Base-by-base conservation (phyloP, 2,888 invertebrate genomes). In the Heliconius erato region DNA sequence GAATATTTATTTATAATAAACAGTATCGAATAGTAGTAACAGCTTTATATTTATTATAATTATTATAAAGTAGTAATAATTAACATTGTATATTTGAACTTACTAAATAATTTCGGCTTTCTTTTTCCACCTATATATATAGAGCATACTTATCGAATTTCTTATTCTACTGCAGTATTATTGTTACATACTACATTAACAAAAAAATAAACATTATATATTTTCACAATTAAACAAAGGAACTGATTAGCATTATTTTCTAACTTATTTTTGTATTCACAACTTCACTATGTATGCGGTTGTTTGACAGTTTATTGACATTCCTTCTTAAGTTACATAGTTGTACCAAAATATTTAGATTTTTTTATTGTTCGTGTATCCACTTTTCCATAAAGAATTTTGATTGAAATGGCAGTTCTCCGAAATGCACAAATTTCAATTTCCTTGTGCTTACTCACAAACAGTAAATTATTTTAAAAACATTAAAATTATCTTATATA, bases 261-360 rank as follows among this genome's bases (percentile, higher is more conserved):
- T 26, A 67, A 28, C 68, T 68, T 67, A 49, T 78, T 67, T 67
- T 67, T 49, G 23, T 78, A 67, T 78, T 44, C 49, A 44, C 65
- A 67, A 65, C 26, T 63, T n/a, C 19, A 54, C 49, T 54, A 54
- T 4, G 12, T 72, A 49, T 40, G 44, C 71, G 44, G 67, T 19
- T 78, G 71, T 44, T 68, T 68, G 80, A 81, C 83, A 81, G 78
- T 67, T 78, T 19, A 78, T 67, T 78, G 77, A 68, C 78, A 68
- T 67, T 63, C 63, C 59, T 59, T 6, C 59, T 35, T 14, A 1
- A 49, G n/a, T 44, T 44, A 14, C 26, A 49, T 63, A 63, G 11
- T 63, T 40, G 63, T 35, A 76, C 63, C 16, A 35, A 14, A 76
- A 35, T 40, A 63, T 40, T 76, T n/a, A 16, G 40, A 26, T 26